A percentile compares a stretch with the other conserved stretches of the same genome.
Evolutionary conservation across 2,888 invertebrate genomes (phyloP).

Genomic region (Lasioglossum oenotherae): DNA sequence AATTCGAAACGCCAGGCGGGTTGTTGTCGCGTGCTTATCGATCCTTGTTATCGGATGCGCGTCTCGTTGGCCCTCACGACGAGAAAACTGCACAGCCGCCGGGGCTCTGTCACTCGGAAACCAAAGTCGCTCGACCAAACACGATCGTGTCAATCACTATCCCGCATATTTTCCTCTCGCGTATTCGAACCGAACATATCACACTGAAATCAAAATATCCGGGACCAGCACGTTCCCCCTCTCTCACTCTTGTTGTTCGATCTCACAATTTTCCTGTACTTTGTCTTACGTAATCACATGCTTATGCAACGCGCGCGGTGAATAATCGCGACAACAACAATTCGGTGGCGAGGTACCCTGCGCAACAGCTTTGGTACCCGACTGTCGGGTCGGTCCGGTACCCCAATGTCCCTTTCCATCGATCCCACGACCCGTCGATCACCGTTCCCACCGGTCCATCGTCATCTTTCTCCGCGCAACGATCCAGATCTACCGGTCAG

Average conservation of each 20-base stretch:
- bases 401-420: constrained; percentile 41
- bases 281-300: constrained; percentile 58
- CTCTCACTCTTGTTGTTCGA: neutral
- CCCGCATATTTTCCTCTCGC: constrained; percentile 6
- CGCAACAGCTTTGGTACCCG: constrained; percentile 31
- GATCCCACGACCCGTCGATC: constrained; percentile 16
- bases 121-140: neutral
- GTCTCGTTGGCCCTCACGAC: neutral
- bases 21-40: neutral
- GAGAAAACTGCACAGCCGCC: constrained; percentile 22
- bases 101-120: neutral
- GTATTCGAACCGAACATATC: neutral
- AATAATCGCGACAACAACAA: constrained; percentile 53
- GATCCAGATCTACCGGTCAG: neutral
- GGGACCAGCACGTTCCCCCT: neutral
- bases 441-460: constrained; percentile 16
- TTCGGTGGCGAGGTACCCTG: constrained; percentile 23
- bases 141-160: neutral
- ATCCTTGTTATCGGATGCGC: neutral
- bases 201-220: neutral
- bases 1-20: constrained; percentile 20
- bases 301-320: constrained; percentile 57
- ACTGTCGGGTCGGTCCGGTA: constrained; percentile 3
- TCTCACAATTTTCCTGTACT: constrained; percentile 20
- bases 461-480: neutral